Base-by-base conservation (phyloP, 2,113 vertebrate species). In the Baryphthengus martii region DNA sequence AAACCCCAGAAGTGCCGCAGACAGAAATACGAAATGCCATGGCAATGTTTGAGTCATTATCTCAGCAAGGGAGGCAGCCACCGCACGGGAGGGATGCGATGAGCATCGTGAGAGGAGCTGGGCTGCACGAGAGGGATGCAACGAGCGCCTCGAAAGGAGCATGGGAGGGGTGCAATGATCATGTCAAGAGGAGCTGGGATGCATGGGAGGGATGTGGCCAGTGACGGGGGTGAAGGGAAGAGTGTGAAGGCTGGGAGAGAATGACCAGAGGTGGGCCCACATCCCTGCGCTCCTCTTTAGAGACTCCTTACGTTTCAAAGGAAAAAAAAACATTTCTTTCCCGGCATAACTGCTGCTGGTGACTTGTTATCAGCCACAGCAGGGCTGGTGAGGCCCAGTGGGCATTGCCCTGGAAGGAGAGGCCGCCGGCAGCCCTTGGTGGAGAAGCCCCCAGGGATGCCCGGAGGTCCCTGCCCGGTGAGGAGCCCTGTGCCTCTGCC, bases 381-480 rank as follows among this genome's bases (percentile, higher is more conserved):
- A 1, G 52, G 37, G 58, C 15, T 42, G 65, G 29, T 0, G 3
- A 58, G 45, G 62, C 24, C 1, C 44, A 5, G 70, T 0, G n/a
- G 82, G 63, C 18, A 21, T 1, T 6, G 7, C 11, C 24, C 58
- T 7, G 20, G 11, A 55, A 11, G 44, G 26, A 53, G 17, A 23
- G 21, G 24, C 17, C 72, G 67, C 52, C 25, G 61, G 33, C 44
- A 71, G 12, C 37, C 42, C 47, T 13, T 3, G 50, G 82, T 10
- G 31, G 2, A 6, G 26, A 62, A 59, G n/a, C 8, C 14, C 35
- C 21, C 39, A 10, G 55, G 9, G 58, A 72, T 4, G 3, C 40
- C 2, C 1, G 62, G 5, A 29, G 9, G 3, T 31, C 59, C 12
- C 5, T 53, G 3, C 11, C 28, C 2, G 3, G 4, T 0, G 1